These are phyloP conservation scores for Chelmon rostratus DNA, from an alignment of 2,797 vertebrate genomes.

Conservation along the genomic window DNA sequence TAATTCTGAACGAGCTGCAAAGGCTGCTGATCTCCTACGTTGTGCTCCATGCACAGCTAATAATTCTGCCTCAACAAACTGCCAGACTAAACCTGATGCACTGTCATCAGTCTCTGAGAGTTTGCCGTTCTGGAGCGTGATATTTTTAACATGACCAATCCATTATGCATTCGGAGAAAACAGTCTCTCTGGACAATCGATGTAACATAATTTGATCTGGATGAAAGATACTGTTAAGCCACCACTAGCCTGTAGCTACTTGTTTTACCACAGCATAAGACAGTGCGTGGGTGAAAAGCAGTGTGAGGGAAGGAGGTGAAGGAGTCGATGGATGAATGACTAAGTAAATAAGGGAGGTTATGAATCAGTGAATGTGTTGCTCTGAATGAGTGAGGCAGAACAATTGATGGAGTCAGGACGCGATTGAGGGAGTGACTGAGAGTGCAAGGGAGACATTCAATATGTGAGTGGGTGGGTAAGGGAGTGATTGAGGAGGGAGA, in stretches of 20 bases:
- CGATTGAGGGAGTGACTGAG: constrained; percentile 32
- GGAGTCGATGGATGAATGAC: constrained; percentile 16
- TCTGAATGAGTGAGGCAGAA: constrained; percentile 19
- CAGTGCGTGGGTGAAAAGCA: not conserved
- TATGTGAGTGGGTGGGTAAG: constrained; percentile 23
- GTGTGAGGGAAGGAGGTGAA: not conserved
- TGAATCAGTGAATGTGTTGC: constrained; percentile 43
- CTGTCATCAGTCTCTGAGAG: constrained; percentile 4
- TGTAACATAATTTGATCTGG: constrained; percentile 42
- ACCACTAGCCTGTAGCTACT: not conserved
- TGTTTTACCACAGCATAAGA: constrained; percentile 1
- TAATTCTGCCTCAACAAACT: not conserved
- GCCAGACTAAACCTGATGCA: not conserved
- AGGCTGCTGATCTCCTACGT: too few species aligned
- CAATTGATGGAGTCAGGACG: constrained; percentile 23
- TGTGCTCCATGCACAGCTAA: not conserved
- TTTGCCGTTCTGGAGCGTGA: not conserved
- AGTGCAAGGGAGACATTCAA: constrained; percentile 31
- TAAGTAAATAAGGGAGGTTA: constrained; percentile 32
- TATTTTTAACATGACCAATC: not conserved
- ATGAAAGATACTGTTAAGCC: constrained; percentile 38
- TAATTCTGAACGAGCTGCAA: too few species aligned
- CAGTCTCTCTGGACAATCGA: constrained; percentile 25
- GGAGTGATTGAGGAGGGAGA: constrained; percentile 12
- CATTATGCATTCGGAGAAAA: constrained; percentile 13